These are phyloP conservation scores for Poeciliopsis gracilis DNA, from an alignment of 2,797 vertebrate species.

Conservation along the genomic window DNA sequence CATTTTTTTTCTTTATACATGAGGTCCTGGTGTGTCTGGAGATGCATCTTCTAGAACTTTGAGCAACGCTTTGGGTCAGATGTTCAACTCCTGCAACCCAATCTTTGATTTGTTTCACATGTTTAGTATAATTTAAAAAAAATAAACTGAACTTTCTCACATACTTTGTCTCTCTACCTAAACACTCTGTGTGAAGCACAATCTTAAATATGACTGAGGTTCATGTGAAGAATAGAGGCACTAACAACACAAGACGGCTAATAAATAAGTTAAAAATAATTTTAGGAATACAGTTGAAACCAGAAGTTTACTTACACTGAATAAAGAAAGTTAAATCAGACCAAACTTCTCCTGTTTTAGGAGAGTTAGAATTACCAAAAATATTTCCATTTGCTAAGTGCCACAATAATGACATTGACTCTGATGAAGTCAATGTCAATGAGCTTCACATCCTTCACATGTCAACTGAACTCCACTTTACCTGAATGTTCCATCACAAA, in stretches of 20 bases:
- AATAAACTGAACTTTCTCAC: not conserved
- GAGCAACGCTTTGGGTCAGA: not conserved
- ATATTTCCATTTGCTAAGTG: no score
- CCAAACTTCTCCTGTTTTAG: no score
- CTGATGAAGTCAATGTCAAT: not conserved
- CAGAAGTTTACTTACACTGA: not conserved
- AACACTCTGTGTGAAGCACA: not conserved
- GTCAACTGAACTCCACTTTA: not conserved
- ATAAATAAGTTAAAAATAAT: not conserved
- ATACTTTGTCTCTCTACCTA: not conserved
- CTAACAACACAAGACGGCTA: not conserved
- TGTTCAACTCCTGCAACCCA: not conserved
- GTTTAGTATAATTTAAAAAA: no score
- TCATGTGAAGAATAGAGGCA: not conserved
- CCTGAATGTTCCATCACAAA: not conserved
- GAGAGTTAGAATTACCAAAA: no score
- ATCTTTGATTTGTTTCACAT: not conserved
- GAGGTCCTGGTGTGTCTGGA: no score
- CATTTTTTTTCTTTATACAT: no score
- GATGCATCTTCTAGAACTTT: no score
- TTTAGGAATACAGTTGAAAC: not conserved
- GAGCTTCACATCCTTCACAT: not conserved
- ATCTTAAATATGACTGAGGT: not conserved
- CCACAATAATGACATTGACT: no score
- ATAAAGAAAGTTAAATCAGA: no score